Evolutionary conservation across 2,113 vertebrate genomes (phyloP).

Genomic region (Peucedramus taeniatus): DNA sequence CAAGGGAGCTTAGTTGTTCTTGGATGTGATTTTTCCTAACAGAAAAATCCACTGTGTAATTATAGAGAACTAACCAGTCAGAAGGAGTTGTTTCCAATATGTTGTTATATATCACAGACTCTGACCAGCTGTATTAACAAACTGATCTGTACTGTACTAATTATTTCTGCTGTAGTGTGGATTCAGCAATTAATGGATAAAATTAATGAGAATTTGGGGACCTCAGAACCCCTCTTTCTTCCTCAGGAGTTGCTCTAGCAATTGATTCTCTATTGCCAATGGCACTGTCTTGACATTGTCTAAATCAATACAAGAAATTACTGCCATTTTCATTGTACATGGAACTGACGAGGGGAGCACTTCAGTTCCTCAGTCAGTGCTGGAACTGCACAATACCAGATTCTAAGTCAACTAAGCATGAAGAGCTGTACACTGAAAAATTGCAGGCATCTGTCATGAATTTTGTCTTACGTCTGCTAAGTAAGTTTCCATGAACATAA

Average conservation of each 20-base stretch:
- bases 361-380: background rate
- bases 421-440: background rate
- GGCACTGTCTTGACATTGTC: background rate
- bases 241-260: background rate
- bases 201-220: background rate
- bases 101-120: background rate
- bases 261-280: background rate
- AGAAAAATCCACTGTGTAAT: background rate
- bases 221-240: background rate
- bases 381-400: background rate
- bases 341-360: background rate
- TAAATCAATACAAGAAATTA: background rate
- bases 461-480: conserved; percentile 26
- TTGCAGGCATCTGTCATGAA: background rate
- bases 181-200: background rate
- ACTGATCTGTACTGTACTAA: background rate
- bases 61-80: background rate
- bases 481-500: conserved; percentile 29
- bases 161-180: background rate
- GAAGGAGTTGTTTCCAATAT: background rate
- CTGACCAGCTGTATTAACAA: background rate
- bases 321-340: background rate
- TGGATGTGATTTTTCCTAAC: background rate
- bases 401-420: background rate
- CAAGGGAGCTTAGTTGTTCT: background rate